Percentiles rank a stretch among this genome's conserved stretches.
Conservation (phyloP, 2,888 invertebrate species). For the Myopa testacea region DNA sequence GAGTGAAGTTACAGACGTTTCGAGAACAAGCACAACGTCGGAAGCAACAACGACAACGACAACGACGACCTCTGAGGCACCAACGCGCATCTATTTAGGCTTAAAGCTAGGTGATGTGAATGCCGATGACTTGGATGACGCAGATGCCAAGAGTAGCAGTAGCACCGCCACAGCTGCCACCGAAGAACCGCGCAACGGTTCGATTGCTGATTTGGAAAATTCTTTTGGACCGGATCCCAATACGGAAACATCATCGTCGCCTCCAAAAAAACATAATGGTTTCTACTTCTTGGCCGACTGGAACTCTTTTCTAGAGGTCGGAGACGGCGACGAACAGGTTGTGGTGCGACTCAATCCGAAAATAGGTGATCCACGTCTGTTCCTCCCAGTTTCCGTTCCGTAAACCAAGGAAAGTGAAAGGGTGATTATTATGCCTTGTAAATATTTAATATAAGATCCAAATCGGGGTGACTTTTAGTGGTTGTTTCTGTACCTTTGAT, state of each 20-base stretch:
- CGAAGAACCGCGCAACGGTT: constrained; percentile 63
- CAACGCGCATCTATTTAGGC: constrained; percentile 58
- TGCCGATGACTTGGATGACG: constrained; percentile 43
- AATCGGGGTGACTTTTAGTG: background rate
- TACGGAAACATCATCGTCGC: constrained; percentile 70
- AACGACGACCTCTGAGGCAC: constrained; percentile 51
- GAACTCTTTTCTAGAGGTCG: constrained; percentile 88
- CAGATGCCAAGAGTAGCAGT: constrained; percentile 32
- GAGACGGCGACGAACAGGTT: constrained; percentile 80
- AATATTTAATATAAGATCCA: background rate
- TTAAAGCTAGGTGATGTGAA: constrained; percentile 49
- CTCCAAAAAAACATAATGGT: constrained; percentile 79
- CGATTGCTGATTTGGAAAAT: constrained; percentile 75
- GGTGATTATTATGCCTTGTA: background rate
- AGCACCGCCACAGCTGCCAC: constrained; percentile 49
- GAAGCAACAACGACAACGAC: constrained; percentile 9
- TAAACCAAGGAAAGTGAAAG: constrained; percentile 63
- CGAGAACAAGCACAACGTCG: constrained; percentile 25
- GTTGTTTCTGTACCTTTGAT: no score
- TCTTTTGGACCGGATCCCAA: constrained; percentile 76
- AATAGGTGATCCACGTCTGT: constrained; percentile 83
- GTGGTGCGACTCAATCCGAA: constrained; percentile 85
- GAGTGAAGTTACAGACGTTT: constrained; percentile 63
- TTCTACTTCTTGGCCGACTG: constrained; percentile 88
- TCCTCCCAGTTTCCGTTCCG: constrained; percentile 80